A percentile compares a stretch with the other conserved stretches of the same genome.
phyloP scores from a whole-genome alignment of 2,888 invertebrate species.

The Pedicia rivosa region DNA sequence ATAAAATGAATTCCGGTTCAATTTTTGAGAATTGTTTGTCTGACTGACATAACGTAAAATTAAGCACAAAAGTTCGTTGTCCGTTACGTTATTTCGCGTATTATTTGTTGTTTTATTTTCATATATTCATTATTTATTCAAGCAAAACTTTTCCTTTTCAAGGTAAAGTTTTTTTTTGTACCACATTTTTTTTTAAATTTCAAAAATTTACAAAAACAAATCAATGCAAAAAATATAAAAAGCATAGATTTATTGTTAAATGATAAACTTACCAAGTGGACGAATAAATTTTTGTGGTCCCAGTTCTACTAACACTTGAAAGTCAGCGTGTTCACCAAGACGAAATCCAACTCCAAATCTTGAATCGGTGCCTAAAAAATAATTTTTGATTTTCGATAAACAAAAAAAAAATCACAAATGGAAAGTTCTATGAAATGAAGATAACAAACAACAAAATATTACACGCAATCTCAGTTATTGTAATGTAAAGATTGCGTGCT shows the following conservation, averaged over 20 bases:
- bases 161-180: no score
- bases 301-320: constrained; percentile 57
- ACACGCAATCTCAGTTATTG: no score
- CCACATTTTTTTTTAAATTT: no score
- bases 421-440: background rate
- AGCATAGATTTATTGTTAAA: constrained; percentile 16
- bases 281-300: constrained; percentile 65
- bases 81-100: no score
- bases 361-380: constrained; percentile 56
- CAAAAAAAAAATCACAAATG: background rate
- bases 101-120: no score
- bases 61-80: no score
- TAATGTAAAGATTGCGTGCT: no score
- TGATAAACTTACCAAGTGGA: constrained; percentile 33
- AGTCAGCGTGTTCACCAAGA: constrained; percentile 65
- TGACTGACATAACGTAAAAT: background rate
- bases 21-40: no score
- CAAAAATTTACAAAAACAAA: background rate
- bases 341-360: constrained; percentile 65
- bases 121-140: no score
- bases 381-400: background rate
- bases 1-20: no score
- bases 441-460: background rate
- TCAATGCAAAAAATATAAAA: background rate
- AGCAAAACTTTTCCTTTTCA: no score